Conservation (phyloP, 35 echinoderm and acorn worm genomes). For the Lytechinus variegatus region DNA sequence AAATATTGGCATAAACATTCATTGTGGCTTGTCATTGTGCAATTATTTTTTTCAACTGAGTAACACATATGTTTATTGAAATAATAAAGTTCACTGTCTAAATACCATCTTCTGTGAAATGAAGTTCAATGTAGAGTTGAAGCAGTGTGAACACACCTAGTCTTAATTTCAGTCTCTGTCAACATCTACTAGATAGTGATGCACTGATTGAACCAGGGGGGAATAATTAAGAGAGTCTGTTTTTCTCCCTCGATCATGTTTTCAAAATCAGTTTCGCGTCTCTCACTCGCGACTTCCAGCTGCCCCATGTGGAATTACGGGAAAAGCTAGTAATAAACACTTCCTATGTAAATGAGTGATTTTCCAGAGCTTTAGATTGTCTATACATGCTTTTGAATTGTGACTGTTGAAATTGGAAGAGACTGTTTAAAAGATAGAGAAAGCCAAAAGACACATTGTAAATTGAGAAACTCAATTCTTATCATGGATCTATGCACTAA, state of each 20-base stretch:
- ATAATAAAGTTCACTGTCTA: too few relatives aligned
- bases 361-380: neutral
- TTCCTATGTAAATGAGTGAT: neutral
- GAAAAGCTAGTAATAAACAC: neutral
- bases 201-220: constrained; percentile 42
- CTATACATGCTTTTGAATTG: neutral
- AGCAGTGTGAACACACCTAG: neutral
- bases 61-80: too few relatives aligned
- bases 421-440: neutral
- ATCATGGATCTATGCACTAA: too few relatives aligned
- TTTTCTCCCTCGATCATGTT: neutral
- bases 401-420: neutral
- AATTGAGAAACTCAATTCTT: too few relatives aligned
- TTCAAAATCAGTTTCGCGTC: neutral
- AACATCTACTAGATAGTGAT: constrained; percentile 35
- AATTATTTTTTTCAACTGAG: too few relatives aligned
- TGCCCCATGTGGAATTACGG: neutral
- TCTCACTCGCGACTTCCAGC: neutral
- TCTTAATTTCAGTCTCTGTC: constrained; percentile 40
- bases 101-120: neutral
- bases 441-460: neutral
- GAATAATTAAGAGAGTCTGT: constrained; percentile 32
- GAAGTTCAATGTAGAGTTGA: neutral
- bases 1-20: too few relatives aligned
- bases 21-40: too few relatives aligned